Evolutionary conservation across 2,113 vertebrate genomes (phyloP).

Genomic region (Pluvialis apricaria): DNA sequence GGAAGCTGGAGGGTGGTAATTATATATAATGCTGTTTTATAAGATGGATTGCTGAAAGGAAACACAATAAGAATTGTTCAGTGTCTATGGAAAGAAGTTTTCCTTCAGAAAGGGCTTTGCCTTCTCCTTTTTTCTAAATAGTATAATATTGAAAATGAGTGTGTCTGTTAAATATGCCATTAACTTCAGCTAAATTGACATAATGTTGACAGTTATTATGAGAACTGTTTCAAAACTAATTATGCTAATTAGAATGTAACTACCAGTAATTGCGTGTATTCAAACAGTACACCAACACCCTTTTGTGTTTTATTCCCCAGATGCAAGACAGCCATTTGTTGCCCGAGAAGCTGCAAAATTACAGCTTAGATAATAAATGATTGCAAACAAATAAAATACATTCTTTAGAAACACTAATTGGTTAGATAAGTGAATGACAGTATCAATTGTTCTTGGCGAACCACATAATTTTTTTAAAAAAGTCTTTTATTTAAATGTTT

Average conservation of each 20-base stretch:
- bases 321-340: conserved; percentile 64
- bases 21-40: background rate
- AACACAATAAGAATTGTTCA: background rate
- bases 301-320: conserved; percentile 67
- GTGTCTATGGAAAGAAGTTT: background rate
- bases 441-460: conserved; percentile 37
- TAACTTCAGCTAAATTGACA: conserved; percentile 68
- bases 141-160: conserved; percentile 14
- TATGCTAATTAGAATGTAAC: conserved; percentile 73
- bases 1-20: background rate
- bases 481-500: conserved; percentile 6
- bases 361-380: conserved; percentile 62
- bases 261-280: conserved; percentile 68
- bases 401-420: conserved; percentile 66
- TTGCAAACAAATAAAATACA: conserved; percentile 59
- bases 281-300: conserved; percentile 59
- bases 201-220: conserved; percentile 66
- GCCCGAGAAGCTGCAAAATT: conserved; percentile 63
- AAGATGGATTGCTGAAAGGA: background rate
- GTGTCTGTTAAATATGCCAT: conserved; percentile 54
- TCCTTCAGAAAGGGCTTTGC: background rate
- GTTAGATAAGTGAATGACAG: conserved; percentile 49
- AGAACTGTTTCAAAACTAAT: conserved; percentile 69
- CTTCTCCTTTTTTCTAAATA: background rate
- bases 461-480: conserved; percentile 21